A percentile compares a stretch with the other conserved stretches of the same genome.
Conservation (phyloP, 2,797 vertebrate species). For the Peromyscus nudipes region DNA sequence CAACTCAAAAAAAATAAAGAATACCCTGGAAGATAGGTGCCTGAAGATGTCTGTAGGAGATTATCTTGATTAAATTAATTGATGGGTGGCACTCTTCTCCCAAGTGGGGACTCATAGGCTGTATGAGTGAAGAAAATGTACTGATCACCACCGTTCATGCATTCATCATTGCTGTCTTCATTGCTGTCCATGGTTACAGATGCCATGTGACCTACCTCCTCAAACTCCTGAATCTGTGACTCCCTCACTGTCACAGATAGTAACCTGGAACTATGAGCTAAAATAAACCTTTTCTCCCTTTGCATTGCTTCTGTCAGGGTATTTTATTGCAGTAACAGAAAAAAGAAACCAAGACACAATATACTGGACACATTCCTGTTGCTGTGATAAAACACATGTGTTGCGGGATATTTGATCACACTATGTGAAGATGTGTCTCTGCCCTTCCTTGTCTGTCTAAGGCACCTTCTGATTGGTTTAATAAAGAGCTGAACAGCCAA, state of each 20-base stretch:
- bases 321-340: not conserved
- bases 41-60: not conserved
- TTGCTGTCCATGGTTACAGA: not conserved
- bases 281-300: not conserved
- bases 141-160: not conserved
- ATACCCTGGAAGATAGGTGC: not conserved
- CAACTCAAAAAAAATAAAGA: not conserved
- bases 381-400: not conserved
- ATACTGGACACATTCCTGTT: too few species aligned
- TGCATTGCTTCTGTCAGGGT: too few species aligned
- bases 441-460: not conserved
- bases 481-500: not conserved
- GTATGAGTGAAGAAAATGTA: not conserved
- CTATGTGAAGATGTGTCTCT: not conserved
- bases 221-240: not conserved
- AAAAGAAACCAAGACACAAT: not conserved
- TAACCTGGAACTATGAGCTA: not conserved
- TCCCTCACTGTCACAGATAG: not conserved
- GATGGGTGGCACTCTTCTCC: not conserved
- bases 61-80: not conserved
- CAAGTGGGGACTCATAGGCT: not conserved
- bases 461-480: not conserved
- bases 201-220: not conserved
- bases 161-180: too few species aligned
- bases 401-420: not conserved